phyloP scores from a whole-genome alignment of 2,888 invertebrate species.

The Tenthredo mesomela region DNA sequence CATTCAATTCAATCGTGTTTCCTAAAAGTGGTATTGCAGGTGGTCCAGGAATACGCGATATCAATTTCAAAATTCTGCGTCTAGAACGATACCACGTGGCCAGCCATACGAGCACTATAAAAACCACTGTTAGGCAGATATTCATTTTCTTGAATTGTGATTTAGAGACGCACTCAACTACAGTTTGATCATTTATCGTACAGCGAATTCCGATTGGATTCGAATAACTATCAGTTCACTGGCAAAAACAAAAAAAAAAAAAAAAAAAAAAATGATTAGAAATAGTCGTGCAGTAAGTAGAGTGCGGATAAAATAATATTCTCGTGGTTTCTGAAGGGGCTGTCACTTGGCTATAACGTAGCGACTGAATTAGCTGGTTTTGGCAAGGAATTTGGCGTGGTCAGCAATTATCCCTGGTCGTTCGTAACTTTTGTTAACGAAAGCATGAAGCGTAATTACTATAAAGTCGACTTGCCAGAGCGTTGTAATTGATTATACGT shows the following conservation, averaged over 20 bases:
- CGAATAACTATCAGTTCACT: neutral
- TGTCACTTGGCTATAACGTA: neutral
- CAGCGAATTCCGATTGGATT: neutral
- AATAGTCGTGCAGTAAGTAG: neutral
- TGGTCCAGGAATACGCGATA: conserved; percentile 82
- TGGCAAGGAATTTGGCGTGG: conserved; percentile 54
- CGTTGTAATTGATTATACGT: neutral
- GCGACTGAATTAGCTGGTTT: neutral
- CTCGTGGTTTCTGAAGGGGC: neutral
- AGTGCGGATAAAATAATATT: neutral
- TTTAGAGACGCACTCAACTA: neutral
- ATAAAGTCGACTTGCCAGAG: neutral
- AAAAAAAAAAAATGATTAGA: neutral
- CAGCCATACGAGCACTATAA: conserved; percentile 3
- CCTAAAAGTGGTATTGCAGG: conserved; percentile 81
- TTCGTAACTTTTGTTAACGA: conserved; percentile 48
- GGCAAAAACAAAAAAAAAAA: too few species aligned
- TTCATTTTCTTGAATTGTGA: neutral
- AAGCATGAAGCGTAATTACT: neutral
- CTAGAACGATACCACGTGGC: conserved; percentile 58
- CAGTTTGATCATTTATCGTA: neutral
- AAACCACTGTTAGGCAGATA: neutral
- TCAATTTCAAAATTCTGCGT: conserved; percentile 77
- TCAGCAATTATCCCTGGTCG: conserved; percentile 48
- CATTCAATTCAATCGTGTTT: conserved; percentile 82